Evolutionary conservation across 2,113 vertebrate species (phyloP).

Genomic region (Semicossyphus pulcher): DNA sequence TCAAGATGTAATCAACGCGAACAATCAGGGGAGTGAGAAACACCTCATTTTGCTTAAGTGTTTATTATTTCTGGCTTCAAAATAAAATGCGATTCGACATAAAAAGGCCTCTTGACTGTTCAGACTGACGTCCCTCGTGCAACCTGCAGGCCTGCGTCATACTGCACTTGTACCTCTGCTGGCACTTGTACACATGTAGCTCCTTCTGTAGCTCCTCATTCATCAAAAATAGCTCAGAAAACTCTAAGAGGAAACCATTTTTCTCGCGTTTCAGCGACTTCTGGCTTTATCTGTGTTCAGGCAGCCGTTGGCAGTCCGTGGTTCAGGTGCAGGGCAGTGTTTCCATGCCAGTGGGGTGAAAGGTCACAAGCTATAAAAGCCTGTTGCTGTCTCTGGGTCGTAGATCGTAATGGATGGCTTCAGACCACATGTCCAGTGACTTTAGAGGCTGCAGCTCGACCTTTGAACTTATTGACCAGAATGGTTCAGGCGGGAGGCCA

Average conservation of each 20-base stretch:
- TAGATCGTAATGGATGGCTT: conserved; percentile 67
- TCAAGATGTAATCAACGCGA: conserved; percentile 54
- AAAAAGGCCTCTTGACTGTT: conserved; percentile 11
- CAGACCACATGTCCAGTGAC: conserved; percentile 53
- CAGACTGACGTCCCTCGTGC: conserved; percentile 1
- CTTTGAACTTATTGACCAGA: conserved; percentile 64
- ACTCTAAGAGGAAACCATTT: not conserved
- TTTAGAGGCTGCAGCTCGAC: conserved; percentile 72
- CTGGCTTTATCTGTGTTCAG: conserved; percentile 23
- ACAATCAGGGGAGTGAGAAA: conserved; percentile 36
- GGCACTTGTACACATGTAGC: not conserved
- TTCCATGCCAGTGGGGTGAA: conserved; percentile 65
- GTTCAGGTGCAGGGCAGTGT: conserved; percentile 65
- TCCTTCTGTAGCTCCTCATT: not conserved
- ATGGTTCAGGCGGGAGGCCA: conserved; percentile 56
- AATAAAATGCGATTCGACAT: conserved; percentile 39
- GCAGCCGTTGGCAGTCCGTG: not conserved
- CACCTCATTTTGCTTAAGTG: conserved; percentile 23
- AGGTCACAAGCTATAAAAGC: conserved; percentile 73
- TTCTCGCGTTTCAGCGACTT: conserved; percentile 22
- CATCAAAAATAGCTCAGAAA: not conserved
- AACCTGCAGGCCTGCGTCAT: conserved; percentile 1
- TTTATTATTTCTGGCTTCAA: conserved; percentile 38
- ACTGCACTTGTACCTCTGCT: conserved; percentile 1
- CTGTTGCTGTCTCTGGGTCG: conserved; percentile 69